Percentiles rank a stretch among this genome's conserved stretches.
These are phyloP conservation scores for Actinia equina DNA, from an alignment of 64 coral and sea anemone species.

Conservation along the genomic window DNA sequence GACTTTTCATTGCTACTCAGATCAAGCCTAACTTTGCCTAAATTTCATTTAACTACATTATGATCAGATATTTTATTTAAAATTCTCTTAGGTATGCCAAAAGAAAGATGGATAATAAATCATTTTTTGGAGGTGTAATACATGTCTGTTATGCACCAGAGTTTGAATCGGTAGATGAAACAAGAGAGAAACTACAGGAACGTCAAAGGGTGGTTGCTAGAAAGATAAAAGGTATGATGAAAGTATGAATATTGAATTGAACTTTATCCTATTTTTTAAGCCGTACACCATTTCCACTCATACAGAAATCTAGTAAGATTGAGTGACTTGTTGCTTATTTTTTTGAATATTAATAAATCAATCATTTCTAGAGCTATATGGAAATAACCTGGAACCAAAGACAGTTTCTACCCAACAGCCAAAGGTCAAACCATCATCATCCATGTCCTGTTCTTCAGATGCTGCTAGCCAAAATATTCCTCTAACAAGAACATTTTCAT, in stretches of 20 bases:
- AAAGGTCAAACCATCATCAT: neutral
- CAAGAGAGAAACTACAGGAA: conserved; percentile 85
- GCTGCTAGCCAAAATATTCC: neutral
- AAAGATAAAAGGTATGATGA: conserved; percentile 67
- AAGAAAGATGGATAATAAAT: conserved; percentile 88
- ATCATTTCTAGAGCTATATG: conserved; percentile 4
- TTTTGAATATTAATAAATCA: neutral
- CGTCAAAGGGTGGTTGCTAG: conserved; percentile 69
- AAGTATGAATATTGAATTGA: too few species aligned
- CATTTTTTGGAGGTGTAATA: conserved; percentile 95
- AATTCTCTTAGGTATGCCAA: conserved; percentile 69
- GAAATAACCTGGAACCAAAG: neutral
- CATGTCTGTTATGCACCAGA: conserved; percentile 98
- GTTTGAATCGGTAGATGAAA: conserved; percentile 89
- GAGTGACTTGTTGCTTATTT: too few species aligned
- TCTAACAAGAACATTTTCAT: neutral
- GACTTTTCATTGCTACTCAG: too few species aligned
- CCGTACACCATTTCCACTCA: too few species aligned
- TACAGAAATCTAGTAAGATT: too few species aligned
- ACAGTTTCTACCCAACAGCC: neutral
- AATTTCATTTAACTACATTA: neutral
- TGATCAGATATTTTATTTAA: neutral
- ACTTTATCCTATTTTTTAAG: too few species aligned
- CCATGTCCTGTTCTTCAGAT: neutral
- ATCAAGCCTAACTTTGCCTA: too few species aligned